phyloP scores from a whole-genome alignment of 2,797 vertebrate species.

The Lepidocolaptes lacrymiger region DNA sequence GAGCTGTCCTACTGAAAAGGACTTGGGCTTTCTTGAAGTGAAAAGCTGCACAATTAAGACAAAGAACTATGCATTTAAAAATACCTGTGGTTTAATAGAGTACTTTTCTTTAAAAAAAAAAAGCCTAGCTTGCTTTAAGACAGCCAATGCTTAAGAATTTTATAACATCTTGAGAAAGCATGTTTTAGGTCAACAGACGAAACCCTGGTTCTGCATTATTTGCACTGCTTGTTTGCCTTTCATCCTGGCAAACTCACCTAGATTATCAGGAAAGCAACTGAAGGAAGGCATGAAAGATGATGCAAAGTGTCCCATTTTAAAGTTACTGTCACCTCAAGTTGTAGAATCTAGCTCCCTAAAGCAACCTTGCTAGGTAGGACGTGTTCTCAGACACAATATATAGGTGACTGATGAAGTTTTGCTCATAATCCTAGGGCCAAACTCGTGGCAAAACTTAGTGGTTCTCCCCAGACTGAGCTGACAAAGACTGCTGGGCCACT shows the following conservation, averaged over 20 bases:
- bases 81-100: neutral
- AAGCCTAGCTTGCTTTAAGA: neutral
- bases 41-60: neutral
- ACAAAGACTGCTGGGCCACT: neutral
- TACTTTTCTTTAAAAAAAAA: neutral
- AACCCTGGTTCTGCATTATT: neutral
- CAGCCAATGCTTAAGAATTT: neutral
- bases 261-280: neutral
- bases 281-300: neutral
- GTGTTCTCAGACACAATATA: neutral
- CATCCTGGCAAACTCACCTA: neutral
- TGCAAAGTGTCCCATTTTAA: neutral
- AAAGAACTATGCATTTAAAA: neutral
- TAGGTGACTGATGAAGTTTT: neutral
- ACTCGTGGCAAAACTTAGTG: neutral
- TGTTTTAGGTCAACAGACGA: neutral
- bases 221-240: slow-evolving; percentile 37
- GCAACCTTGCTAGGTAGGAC: neutral
- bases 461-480: neutral
- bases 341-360: neutral
- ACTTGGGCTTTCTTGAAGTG: neutral
- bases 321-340: neutral
- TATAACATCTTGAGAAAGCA: slow-evolving; percentile 12
- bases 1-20: neutral
- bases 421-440: neutral